Percentiles rank a stretch among this genome's conserved stretches.
phyloP scores from a whole-genome alignment of 2,888 invertebrate species.

The Clepsis dumicolana region DNA sequence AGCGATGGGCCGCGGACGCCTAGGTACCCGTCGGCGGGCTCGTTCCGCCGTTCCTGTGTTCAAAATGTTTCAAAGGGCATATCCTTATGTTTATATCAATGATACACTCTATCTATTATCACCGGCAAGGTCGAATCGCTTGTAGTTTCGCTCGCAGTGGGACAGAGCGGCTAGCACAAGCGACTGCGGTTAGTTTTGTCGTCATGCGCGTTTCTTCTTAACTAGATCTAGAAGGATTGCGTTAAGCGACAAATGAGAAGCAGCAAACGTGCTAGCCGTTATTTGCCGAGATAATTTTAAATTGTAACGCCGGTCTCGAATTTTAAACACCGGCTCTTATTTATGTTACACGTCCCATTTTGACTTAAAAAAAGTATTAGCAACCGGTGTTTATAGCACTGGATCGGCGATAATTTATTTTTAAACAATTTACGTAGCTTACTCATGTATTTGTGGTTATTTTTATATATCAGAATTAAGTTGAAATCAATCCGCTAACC shows the following conservation, averaged over 20 bases:
- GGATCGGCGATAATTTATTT: conserved; percentile 51
- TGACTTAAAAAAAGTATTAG: conserved; percentile 36
- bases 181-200: background rate
- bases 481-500: conserved; percentile 83
- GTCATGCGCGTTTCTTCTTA: background rate
- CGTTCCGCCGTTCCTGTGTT: too few species aligned
- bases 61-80: too few species aligned
- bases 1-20: too few species aligned
- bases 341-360: conserved; percentile 37
- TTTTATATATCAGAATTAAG: conserved; percentile 82
- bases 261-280: background rate
- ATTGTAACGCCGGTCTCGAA: conserved; percentile 13
- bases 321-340: conserved; percentile 32
- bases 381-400: conserved; percentile 48
- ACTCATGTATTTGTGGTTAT: conserved; percentile 72
- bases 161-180: background rate
- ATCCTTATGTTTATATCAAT: too few species aligned
- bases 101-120: too few species aligned
- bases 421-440: conserved; percentile 61
- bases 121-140: too few species aligned
- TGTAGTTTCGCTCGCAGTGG: background rate
- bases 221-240: background rate
- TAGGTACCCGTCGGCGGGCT: too few species aligned
- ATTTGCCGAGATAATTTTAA: conserved; percentile 35
- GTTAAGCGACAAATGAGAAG: background rate